phyloP scores from a whole-genome alignment of 2,888 invertebrate species.

The Diplolepis rosae region DNA sequence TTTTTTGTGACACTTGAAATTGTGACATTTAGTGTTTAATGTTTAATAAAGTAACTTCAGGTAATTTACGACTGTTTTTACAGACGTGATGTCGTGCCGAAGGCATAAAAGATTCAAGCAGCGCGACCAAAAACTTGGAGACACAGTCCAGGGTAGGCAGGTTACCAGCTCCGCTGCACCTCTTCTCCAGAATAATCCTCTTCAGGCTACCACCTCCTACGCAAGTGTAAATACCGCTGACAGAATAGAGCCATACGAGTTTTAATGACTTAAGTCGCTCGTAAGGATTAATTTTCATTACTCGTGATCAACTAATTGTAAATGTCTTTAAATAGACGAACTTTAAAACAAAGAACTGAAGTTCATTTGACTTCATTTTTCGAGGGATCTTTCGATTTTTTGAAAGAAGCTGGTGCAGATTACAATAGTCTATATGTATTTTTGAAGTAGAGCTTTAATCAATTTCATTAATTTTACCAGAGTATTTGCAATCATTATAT shows the following conservation, averaged over 20 bases:
- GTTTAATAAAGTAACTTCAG: slow-evolving; percentile 18
- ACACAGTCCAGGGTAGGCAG: slow-evolving; percentile 34
- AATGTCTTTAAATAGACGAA: background rate
- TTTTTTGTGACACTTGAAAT: slow-evolving; percentile 22
- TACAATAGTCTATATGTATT: background rate
- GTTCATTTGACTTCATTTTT: background rate
- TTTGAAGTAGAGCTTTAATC: slow-evolving; percentile 8
- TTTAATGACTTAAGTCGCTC: slow-evolving; percentile 14
- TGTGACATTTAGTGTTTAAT: background rate
- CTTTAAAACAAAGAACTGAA: background rate
- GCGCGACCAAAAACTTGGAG: slow-evolving; percentile 40
- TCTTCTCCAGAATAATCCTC: slow-evolving; percentile 67
- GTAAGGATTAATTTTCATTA: background rate
- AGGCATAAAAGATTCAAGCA: slow-evolving; percentile 73
- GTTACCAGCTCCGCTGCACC: slow-evolving; percentile 62
- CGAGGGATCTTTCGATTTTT: too few relatives aligned
- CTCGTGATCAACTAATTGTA: background rate
- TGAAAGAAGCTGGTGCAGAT: background rate
- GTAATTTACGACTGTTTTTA: slow-evolving; percentile 45
- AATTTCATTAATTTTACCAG: too few relatives aligned
- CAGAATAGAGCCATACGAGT: slow-evolving; percentile 29
- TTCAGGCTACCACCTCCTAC: slow-evolving; percentile 77
- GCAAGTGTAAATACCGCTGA: slow-evolving; percentile 77
- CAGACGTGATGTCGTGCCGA: slow-evolving; percentile 77
- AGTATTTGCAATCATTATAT: too few relatives aligned